A percentile compares a stretch with the other conserved stretches of the same genome.
These are phyloP conservation scores for Paedocypris micromegethes DNA, from an alignment of 2,797 vertebrate genomes.

Conservation along the genomic window DNA sequence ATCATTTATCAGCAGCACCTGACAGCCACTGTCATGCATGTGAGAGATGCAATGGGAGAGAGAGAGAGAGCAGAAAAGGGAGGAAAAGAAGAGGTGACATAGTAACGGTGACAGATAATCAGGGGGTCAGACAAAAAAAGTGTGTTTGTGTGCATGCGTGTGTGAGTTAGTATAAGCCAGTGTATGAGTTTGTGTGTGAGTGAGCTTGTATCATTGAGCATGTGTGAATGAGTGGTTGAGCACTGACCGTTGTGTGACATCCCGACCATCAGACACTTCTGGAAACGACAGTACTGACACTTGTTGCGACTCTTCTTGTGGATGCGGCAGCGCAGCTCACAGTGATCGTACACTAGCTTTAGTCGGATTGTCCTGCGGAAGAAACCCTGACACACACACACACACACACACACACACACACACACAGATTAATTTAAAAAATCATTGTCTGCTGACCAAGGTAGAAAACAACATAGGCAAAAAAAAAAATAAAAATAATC, in stretches of 20 bases:
- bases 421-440: too few relatives aligned
- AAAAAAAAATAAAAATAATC: too few relatives aligned
- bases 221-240: too few relatives aligned
- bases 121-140: too few relatives aligned
- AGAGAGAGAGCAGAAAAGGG: conserved; percentile 6
- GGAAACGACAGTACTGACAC: conserved; percentile 97
- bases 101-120: too few relatives aligned
- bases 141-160: too few relatives aligned
- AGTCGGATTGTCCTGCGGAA: conserved; percentile 94
- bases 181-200: too few relatives aligned
- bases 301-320: conserved; percentile 99
- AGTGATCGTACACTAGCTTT: conserved; percentile 95
- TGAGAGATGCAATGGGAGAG: conserved; percentile 38
- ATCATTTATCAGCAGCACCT: too few relatives aligned
- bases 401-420: not conserved
- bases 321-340: conserved; percentile 93
- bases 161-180: too few relatives aligned
- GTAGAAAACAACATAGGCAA: too few relatives aligned
- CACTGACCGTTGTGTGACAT: conserved; percentile 97
- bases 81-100: not conserved
- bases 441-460: too few relatives aligned
- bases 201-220: too few relatives aligned
- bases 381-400: conserved; percentile 75
- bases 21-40: conserved; percentile 28
- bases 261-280: conserved; percentile 95